Base-by-base conservation (phyloP, 2,113 vertebrate species). In the Poeciliopsis occidentalis region DNA sequence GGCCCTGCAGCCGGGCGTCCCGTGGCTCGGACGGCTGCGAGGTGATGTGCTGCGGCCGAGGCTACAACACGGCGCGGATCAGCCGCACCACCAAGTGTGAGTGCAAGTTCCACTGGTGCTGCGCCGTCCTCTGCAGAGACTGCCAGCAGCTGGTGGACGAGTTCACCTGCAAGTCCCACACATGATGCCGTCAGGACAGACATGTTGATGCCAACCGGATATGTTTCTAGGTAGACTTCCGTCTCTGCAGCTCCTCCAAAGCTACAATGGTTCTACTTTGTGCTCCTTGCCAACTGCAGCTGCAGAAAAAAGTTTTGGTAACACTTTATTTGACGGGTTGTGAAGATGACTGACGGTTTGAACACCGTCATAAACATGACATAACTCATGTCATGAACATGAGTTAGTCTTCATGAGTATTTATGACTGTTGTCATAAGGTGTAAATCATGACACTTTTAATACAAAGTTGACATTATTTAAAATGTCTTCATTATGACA, bases 61-160 rank as follows among this genome's bases (percentile, higher is more conserved):
- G 97, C 75, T 98, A 98, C 0, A 96, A 99, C 92, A 98, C 97
- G 2, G 93, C 96, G 8, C 95, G 93, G 0, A 80, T 98, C 81
- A 96, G 95, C 82, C 95, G 94, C 51, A 95, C 95, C 92, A 95
- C 95, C 7, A 96, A 98, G 74, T 99, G 97, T 0, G 97, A 97
- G 93, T 99, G 97, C 87, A 98, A 97, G 75, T 99, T 99, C 93
- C 97, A 98, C 85, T 98, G 98, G 97, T 98, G 97, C 57, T 99
- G 97, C 11, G 95, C 96, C 0, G 97, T 99, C 82, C 96, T 87
- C 91, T 99, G 97, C 91, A 94, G 96, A 57, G 97, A 98, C 95
- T 99, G 97, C 84, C 94, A 96, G 2, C 96, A 96, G 54, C 95
- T 95, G 88, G 92, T 97, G 27, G 97, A 99, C 0, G 87, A 98